Evolutionary conservation across 2,113 vertebrate genomes (phyloP).

Genomic region (Dipodomys spectabilis): DNA sequence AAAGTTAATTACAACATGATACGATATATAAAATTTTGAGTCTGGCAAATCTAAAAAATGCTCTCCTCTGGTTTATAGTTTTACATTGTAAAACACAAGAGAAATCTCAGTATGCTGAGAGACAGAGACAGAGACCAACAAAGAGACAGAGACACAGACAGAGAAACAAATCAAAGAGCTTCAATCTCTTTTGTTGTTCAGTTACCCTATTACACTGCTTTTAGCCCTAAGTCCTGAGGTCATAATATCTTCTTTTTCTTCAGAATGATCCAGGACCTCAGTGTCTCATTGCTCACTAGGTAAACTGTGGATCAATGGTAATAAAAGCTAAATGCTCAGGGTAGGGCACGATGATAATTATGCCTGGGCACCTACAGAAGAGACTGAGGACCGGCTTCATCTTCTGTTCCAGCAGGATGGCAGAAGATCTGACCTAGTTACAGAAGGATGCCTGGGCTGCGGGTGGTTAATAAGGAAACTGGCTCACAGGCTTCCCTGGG

Average conservation of each 20-base stretch:
- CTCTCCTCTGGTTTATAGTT: neutral
- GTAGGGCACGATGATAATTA: too few relatives aligned
- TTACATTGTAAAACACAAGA: neutral
- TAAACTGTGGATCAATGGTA: neutral
- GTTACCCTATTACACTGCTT: neutral
- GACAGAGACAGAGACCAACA: too few relatives aligned
- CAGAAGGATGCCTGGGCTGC: neutral
- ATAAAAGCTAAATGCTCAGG: neutral
- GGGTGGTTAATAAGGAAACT: constrained; percentile 19
- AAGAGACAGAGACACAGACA: neutral
- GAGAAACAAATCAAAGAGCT: neutral
- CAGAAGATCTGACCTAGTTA: neutral
- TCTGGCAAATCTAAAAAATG: neutral
- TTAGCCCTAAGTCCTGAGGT: neutral
- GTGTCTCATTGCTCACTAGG: neutral
- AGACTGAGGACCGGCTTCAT: neutral
- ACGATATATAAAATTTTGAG: neutral
- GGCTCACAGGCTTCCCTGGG: neutral
- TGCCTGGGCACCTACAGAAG: neutral
- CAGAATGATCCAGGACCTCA: neutral
- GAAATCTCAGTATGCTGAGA: too few relatives aligned
- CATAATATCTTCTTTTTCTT: neutral
- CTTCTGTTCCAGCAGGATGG: neutral
- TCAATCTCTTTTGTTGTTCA: neutral
- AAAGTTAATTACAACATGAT: neutral